Base-by-base conservation (phyloP, 2,888 invertebrate species). In the Hermodice carunculata region DNA sequence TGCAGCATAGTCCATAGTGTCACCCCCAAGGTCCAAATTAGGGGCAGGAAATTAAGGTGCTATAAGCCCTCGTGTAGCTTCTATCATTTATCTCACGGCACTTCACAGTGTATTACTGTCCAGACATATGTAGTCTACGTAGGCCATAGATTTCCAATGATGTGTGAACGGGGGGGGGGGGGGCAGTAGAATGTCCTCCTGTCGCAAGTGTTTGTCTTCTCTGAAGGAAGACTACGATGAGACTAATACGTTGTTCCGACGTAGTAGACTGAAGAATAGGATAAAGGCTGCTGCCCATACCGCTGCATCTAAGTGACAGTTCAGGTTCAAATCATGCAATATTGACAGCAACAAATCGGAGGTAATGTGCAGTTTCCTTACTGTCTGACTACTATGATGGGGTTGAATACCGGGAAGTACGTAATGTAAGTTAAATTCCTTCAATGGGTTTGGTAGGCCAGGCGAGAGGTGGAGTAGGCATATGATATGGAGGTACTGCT, bases 271-370 rank as follows among this genome's bases (percentile, higher is more conserved):
- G 34, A 53, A 53, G 24, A 22, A 56, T 43, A 56, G 40, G 1
- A 56, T 40, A 4, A 56, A 19, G n/a, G 56, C 56, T 26, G 56
- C 56, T 14, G 56, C 56, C 40, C 40, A 56, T 1, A 56, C 6
- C 8, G 22, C 28, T 22, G 56, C 37, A 4, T 26, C 24, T 11
- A 6, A 17, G 2, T 24, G 56, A 24, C n/a, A 11, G 22, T 3
- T 24, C 11, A 56, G 3, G 28, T 56, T 19, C 1, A 56, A 14
- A 17, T 4, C 2, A 17, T 29, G 6, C 31, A 46, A 42, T 2
- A 58, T 44, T 14, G 32, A n/a, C 8, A 32, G 28, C 14, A 48
- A 49, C 26, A 49, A 22, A 3, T 37, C 24, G 3, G 49, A 49
- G 24, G 59, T 59, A 3, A 59, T 48, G 1, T 48, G 59, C 5